Base-by-base conservation (phyloP, 2,797 vertebrate species). In the Apodemus agrarius region DNA sequence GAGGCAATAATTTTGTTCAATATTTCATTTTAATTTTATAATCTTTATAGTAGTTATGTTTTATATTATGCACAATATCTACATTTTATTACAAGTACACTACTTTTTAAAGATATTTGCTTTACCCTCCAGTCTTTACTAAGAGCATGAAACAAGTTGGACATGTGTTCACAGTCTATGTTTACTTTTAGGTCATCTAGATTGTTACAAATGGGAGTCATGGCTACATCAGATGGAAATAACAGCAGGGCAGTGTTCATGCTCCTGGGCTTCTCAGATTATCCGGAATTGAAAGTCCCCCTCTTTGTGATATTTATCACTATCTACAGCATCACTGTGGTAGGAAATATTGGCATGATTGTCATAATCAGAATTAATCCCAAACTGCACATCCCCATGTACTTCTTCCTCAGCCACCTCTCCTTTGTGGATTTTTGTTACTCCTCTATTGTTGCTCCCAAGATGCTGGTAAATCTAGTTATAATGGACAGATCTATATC, bases 381-480 rank as follows among this genome's bases (percentile, higher is more conserved):
- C 54, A 96, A 88, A 52, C 49, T 98, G 13, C 97, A 98, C 52
- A 98, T 87, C 0, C 97, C 97, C 21, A 98, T 98, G 98, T 98
- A 98, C 46, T 98, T 97, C 89, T 98, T 98, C 82, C 96, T 98
- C 63, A 97, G 97, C 37, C 97, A 98, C 3, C 93, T 98, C 26
- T 98, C 97, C 4, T 97, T 98, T 57, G 75, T 98, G 11, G 98
- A 98, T 79, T 97, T 98, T 14, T 97, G 97, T 67, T 98, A 94
- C 52, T 98, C 97, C 1, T 97, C 97, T 40, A 94, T 87, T 0
- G 0, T 97, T 93, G 96, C 95, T 67, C 98, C 98, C 17, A 95
- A 97, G 76, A 96, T 96, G 81, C 63, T 98, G 16, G n/a, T 74
- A 14, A 95, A 97, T 22, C 49, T 97, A 9, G 4, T 97, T 21